Evolutionary conservation across 1,140 invertebrate species (phyloP).

Genomic region (Cyclargus thomasi): DNA sequence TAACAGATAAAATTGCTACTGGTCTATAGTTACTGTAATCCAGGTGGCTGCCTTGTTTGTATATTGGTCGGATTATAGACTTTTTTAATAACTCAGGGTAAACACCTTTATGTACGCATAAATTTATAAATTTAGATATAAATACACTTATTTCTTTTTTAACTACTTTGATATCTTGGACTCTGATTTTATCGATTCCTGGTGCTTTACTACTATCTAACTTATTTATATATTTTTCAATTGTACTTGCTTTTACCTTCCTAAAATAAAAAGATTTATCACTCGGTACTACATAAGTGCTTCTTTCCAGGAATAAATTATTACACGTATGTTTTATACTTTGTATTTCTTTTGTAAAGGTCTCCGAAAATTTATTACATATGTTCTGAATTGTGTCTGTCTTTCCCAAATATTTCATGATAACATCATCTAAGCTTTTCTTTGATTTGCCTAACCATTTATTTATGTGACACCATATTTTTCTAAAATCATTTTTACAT

Average conservation of each 20-base stretch:
- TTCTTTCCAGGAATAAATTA: constrained; percentile 21
- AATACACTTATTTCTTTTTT: constrained; percentile 25
- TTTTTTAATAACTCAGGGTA: constrained; percentile 28
- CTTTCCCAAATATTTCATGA: constrained; percentile 21
- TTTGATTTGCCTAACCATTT: constrained; percentile 22
- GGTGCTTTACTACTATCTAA: constrained; percentile 23
- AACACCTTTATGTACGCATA: constrained; percentile 18
- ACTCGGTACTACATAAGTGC: constrained; percentile 20
- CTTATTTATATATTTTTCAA: constrained; percentile 24
- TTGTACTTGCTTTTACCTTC: constrained; percentile 11
- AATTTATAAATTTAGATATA: constrained; percentile 27
- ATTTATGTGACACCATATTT: constrained; percentile 29
- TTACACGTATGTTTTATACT: constrained; percentile 24
- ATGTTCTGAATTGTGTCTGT: constrained; percentile 20
- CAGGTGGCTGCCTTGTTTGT: constrained; percentile 21
- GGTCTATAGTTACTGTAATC: too few relatives aligned
- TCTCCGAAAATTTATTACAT: constrained; percentile 22
- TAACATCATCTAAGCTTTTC: too few relatives aligned
- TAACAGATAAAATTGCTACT: constrained; percentile 22
- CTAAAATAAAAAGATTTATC: too few relatives aligned
- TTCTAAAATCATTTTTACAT: too few relatives aligned
- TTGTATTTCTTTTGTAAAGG: constrained; percentile 23
- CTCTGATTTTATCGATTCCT: constrained; percentile 27
- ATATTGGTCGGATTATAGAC: constrained; percentile 28
- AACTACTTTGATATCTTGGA: constrained; percentile 26